These are phyloP conservation scores for Girardia tigrina DNA, from an alignment of 2,888 invertebrate genomes.

Conservation along the genomic window DNA sequence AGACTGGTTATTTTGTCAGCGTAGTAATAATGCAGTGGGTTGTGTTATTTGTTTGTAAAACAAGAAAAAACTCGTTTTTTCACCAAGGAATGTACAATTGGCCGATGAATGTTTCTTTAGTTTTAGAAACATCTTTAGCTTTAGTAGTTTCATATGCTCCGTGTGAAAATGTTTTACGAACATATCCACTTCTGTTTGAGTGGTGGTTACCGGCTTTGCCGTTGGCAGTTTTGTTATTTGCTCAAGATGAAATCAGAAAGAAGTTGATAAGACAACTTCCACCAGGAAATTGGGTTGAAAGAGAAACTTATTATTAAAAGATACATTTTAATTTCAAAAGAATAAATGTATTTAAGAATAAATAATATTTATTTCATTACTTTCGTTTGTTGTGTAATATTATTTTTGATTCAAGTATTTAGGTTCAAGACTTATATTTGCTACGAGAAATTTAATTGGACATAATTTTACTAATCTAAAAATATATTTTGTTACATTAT, in stretches of 20 bases:
- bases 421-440: too few species aligned
- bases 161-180: neutral
- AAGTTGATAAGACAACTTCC: neutral
- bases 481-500: too few species aligned
- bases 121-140: constrained; percentile 29
- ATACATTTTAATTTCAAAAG: neutral
- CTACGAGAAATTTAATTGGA: too few species aligned
- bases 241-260: constrained; percentile 16
- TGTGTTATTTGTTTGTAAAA: constrained; percentile 36
- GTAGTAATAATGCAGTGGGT: constrained; percentile 37
- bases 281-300: constrained; percentile 12
- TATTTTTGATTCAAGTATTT: too few species aligned
- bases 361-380: too few species aligned
- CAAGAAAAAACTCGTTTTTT: constrained; percentile 32
- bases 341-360: too few species aligned
- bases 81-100: constrained; percentile 31
- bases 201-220: constrained; percentile 25
- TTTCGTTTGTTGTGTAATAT: too few species aligned
- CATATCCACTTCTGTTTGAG: neutral
- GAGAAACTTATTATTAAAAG: constrained; percentile 3
- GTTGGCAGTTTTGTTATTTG: neutral
- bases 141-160: constrained; percentile 24
- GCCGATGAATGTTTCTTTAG: neutral
- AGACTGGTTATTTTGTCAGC: constrained; percentile 36
- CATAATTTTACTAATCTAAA: too few species aligned